Evolutionary conservation across 2,113 vertebrate species (phyloP).

Genomic region (Petaurus breviceps): DNA sequence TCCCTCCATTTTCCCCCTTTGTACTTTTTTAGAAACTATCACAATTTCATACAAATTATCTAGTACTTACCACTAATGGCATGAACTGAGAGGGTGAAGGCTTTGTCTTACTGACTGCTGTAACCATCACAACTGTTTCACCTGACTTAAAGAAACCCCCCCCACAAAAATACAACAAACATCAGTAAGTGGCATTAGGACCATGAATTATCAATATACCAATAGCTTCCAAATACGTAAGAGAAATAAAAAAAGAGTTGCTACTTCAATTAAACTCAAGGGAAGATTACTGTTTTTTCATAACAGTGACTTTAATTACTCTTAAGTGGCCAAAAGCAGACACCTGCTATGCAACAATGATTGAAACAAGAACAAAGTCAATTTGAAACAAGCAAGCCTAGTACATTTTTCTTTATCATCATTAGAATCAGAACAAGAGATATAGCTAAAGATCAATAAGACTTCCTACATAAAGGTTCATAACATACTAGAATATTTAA

Average conservation of each 20-base stretch:
- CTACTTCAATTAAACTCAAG: conserved; percentile 44
- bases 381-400: not conserved
- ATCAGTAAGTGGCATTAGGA: conserved; percentile 30
- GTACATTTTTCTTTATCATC: not conserved
- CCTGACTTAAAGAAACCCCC: conserved; percentile 86
- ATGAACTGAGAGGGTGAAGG: conserved; percentile 94
- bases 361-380: conserved; percentile 27
- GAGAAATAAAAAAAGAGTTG: conserved; percentile 1
- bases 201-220: conserved; percentile 33
- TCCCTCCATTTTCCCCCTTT: not conserved
- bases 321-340: conserved; percentile 7
- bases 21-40: not conserved
- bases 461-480: not conserved
- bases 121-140: conserved; percentile 97
- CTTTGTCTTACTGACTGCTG: conserved; percentile 96
- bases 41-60: conserved; percentile 43
- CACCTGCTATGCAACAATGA: conserved; percentile 12
- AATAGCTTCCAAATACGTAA: not conserved
- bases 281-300: conserved; percentile 26
- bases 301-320: conserved; percentile 47
- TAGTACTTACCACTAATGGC: conserved; percentile 94
- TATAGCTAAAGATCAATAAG: not conserved
- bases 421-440: not conserved
- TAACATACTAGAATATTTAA: conserved; percentile 45
- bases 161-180: conserved; percentile 52